Percentiles rank a stretch among this genome's conserved stretches.
phyloP scores from a whole-genome alignment of 2,113 vertebrate genomes.

The Pseudopipra pipra region DNA sequence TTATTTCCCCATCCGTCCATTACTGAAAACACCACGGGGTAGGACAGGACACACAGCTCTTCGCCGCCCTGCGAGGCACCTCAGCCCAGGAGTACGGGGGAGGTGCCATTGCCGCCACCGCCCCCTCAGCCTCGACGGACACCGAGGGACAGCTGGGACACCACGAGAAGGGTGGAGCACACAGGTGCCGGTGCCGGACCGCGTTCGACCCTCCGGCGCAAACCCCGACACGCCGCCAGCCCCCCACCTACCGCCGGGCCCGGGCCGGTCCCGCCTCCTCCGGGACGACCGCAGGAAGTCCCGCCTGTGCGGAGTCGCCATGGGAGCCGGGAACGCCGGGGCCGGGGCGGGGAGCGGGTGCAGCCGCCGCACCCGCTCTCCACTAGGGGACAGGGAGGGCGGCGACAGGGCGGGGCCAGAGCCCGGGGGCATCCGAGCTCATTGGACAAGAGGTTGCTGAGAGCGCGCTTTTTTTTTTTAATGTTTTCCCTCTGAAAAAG shows the following conservation, averaged over 20 bases:
- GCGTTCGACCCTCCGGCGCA: rapidly evolving
- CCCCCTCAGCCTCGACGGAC: neutral
- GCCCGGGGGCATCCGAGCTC: neutral
- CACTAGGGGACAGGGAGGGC: rapidly evolving
- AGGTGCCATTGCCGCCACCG: neutral
- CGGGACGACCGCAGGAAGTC: neutral
- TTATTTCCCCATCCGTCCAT: rapidly evolving
- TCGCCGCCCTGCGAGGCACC: neutral
- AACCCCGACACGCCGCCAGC: rapidly evolving
- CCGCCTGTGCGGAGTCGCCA: neutral
- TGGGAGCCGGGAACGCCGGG: neutral
- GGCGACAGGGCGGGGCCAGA: neutral
- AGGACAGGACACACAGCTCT: neutral
- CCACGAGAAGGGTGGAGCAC: rapidly evolving
- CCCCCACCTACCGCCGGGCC: neutral
- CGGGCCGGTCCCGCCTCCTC: neutral
- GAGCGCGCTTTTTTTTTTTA: rapidly evolving
- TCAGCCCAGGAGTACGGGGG: rapidly evolving
- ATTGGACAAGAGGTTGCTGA: neutral
- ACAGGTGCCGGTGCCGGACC: rapidly evolving
- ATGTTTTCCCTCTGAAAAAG: neutral
- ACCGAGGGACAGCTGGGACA: rapidly evolving
- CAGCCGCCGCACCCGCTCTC: rapidly evolving
- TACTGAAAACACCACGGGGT: rapidly evolving
- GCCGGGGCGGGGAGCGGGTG: too few species aligned